phyloP scores from a whole-genome alignment of 2,797 vertebrate genomes.

The Clarias fuscus region DNA sequence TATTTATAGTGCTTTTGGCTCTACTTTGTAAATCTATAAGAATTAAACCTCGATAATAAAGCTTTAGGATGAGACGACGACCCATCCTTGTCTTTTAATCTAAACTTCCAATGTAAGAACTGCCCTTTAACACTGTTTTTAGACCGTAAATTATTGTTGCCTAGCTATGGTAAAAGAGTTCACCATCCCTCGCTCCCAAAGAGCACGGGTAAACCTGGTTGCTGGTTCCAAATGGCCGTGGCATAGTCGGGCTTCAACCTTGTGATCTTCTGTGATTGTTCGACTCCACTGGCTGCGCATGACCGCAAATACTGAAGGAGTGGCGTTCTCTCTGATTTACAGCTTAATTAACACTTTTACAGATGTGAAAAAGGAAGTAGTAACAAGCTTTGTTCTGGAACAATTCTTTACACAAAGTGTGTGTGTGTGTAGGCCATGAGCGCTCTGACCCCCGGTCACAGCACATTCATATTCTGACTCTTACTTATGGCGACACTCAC shows the following conservation, averaged over 20 bases:
- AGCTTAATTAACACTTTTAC: neutral
- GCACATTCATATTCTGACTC: conserved; percentile 14
- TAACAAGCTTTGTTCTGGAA: conserved; percentile 23
- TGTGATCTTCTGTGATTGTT: neutral
- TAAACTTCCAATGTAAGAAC: neutral
- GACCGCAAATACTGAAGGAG: neutral
- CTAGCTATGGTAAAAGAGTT: neutral
- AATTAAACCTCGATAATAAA: neutral
- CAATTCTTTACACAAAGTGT: conserved; percentile 23
- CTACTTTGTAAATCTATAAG: neutral
- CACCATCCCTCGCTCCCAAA: neutral
- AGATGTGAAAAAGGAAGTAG: conserved; percentile 19
- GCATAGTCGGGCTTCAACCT: neutral
- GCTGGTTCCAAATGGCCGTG: neutral
- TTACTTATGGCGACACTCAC: neutral
- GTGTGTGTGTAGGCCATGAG: conserved; percentile 36
- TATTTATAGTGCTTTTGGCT: neutral
- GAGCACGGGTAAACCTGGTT: neutral
- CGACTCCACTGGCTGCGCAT: neutral
- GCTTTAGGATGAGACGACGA: neutral
- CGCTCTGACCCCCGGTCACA: conserved; percentile 32
- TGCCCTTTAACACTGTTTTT: neutral
- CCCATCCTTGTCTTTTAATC: neutral
- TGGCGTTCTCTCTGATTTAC: too few relatives aligned
- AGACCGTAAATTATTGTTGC: too few relatives aligned